Evolutionary conservation across 2,888 invertebrate genomes (phyloP).

Genomic region (Drosophila maculinotata): DNA sequence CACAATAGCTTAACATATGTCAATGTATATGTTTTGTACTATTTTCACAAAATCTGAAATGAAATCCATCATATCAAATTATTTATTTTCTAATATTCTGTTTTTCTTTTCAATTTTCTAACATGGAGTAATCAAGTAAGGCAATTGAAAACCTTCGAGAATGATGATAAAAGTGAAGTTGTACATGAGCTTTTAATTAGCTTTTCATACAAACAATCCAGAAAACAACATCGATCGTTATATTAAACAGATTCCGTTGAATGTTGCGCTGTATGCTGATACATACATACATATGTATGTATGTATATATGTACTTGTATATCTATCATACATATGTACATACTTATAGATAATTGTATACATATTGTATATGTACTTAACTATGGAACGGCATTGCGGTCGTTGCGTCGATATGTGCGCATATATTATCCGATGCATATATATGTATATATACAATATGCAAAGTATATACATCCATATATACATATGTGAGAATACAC

Average conservation of each 20-base stretch:
- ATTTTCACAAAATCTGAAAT: too few species aligned
- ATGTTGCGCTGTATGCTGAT: conserved; percentile 2
- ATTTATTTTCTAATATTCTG: not conserved
- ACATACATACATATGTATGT: conserved; percentile 1
- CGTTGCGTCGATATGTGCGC: conserved; percentile 21
- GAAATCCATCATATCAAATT: too few species aligned
- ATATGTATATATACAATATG: conserved; percentile 14
- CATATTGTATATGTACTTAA: conserved; percentile 23
- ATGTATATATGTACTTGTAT: conserved; percentile 7
- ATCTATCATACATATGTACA: too few species aligned
- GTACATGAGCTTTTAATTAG: conserved; percentile 16
- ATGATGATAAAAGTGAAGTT: conserved; percentile 14
- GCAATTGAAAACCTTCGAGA: not conserved
- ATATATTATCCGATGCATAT: conserved; percentile 39
- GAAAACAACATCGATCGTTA: not conserved
- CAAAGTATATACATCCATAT: conserved; percentile 13
- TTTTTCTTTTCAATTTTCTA: not conserved
- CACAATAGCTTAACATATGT: too few species aligned
- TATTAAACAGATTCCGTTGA: not conserved
- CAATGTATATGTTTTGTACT: too few species aligned
- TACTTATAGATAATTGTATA: conserved; percentile 20
- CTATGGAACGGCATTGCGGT: conserved; percentile 27
- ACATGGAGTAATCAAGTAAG: not conserved
- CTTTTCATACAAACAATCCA: not conserved
- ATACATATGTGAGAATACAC: conserved; percentile 2